Percentiles rank a stretch among this genome's conserved stretches.
Conservation (phyloP, 37 sponge, comb jelly and placozoan species). For the Chondrosia reniformis region DNA sequence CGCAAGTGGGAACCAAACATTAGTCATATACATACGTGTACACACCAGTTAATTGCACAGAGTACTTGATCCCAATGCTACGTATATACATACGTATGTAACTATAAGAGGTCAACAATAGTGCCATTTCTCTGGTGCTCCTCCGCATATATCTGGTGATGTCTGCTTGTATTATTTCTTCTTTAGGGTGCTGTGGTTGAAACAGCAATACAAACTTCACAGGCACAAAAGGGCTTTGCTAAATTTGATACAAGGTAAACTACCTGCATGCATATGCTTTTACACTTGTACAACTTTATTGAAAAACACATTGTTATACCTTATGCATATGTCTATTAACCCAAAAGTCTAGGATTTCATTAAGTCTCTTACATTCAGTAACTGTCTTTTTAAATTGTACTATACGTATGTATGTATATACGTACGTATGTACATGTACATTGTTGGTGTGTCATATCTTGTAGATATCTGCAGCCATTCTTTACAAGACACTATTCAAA, state of each 20-base stretch:
- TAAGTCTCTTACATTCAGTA: too few relatives aligned
- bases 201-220: background rate
- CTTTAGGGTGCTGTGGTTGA: background rate
- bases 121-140: too few relatives aligned
- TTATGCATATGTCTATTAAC: too few relatives aligned
- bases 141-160: background rate
- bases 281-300: too few relatives aligned
- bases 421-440: background rate
- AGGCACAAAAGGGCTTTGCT: slow-evolving; percentile 2
- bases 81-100: too few relatives aligned
- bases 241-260: slow-evolving; percentile 9
- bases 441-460: background rate
- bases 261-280: background rate
- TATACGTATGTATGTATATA: background rate
- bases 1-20: too few relatives aligned
- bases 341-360: too few relatives aligned
- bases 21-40: background rate
- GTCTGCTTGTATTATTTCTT: background rate
- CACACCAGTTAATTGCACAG: background rate
- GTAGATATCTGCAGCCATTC: slow-evolving; percentile 59
- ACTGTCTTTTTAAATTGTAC: too few relatives aligned
- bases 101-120: too few relatives aligned
- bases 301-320: too few relatives aligned
- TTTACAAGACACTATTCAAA: slow-evolving; percentile 55
- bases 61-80: background rate